phyloP scores from a whole-genome alignment of 2,888 invertebrate genomes.

The Salticus scenicus region DNA sequence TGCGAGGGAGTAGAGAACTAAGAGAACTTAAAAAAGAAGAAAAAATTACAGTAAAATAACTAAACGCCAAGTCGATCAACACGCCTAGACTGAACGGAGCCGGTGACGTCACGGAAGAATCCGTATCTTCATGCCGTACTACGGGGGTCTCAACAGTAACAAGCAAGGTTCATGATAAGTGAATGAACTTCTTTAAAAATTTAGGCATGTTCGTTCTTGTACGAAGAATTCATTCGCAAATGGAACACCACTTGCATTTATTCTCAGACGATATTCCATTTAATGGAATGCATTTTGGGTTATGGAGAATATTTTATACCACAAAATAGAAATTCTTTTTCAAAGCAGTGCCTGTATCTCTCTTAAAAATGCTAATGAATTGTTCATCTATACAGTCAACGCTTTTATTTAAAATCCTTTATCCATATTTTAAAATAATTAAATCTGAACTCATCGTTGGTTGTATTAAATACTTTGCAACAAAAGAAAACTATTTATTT shows the following conservation, averaged over 20 bases:
- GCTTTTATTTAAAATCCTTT: no score
- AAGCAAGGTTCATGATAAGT: neutral
- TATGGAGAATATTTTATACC: no score
- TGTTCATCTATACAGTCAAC: no score
- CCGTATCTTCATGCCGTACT: neutral
- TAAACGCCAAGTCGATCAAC: conserved; percentile 21
- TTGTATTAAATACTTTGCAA: no score
- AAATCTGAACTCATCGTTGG: no score
- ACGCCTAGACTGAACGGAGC: conserved; percentile 34
- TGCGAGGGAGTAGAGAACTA: neutral
- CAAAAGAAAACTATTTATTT: no score
- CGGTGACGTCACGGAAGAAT: conserved; percentile 8
- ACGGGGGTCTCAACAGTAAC: neutral
- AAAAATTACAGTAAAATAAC: neutral
- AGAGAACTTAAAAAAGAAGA: neutral
- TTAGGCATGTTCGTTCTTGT: neutral
- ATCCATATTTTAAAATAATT: no score
- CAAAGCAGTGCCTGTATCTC: no score
- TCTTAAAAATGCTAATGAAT: no score
- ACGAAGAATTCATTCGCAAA: neutral
- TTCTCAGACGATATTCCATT: no score
- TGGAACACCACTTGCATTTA: neutral
- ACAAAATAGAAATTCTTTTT: no score
- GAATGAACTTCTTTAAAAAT: neutral
- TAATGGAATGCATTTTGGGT: no score